Evolutionary conservation across 2,113 vertebrate species (phyloP).

Genomic region (Narcine bancroftii): DNA sequence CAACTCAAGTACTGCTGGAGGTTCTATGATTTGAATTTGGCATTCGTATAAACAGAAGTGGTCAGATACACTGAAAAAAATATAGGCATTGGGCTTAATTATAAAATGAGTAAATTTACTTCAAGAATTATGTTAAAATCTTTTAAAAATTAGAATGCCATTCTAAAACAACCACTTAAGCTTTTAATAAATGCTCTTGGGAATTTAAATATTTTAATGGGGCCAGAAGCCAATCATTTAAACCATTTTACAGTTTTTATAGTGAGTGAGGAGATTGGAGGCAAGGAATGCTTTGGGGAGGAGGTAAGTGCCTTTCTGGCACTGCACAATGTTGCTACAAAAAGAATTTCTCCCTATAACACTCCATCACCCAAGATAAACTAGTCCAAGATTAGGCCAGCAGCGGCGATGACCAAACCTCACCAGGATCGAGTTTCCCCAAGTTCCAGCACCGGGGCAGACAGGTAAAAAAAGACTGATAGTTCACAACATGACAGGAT

Average conservation of each 20-base stretch:
- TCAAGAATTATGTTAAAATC: too few relatives aligned
- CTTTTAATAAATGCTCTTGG: background rate
- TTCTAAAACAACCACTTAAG: background rate
- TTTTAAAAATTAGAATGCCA: background rate
- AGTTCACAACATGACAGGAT: too few relatives aligned
- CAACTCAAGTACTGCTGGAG: background rate
- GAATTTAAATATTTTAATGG: background rate
- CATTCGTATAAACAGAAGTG: background rate
- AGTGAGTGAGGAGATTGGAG: background rate
- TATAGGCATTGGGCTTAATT: background rate
- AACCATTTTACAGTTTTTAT: background rate
- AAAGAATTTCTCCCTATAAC: too few relatives aligned
- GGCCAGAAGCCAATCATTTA: background rate
- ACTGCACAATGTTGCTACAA: background rate
- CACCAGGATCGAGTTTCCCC: too few relatives aligned
- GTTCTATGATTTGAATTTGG: background rate
- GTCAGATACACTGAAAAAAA: background rate
- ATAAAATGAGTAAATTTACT: background rate
- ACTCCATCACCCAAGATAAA: too few relatives aligned
- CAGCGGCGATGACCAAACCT: too few relatives aligned
- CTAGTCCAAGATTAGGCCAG: too few relatives aligned
- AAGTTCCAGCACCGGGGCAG: too few relatives aligned
- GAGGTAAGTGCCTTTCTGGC: background rate
- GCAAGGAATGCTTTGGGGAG: background rate
- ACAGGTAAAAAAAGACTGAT: too few relatives aligned